Base-by-base conservation (phyloP, 2,797 vertebrate genomes). In the Siniperca obscura region DNA sequence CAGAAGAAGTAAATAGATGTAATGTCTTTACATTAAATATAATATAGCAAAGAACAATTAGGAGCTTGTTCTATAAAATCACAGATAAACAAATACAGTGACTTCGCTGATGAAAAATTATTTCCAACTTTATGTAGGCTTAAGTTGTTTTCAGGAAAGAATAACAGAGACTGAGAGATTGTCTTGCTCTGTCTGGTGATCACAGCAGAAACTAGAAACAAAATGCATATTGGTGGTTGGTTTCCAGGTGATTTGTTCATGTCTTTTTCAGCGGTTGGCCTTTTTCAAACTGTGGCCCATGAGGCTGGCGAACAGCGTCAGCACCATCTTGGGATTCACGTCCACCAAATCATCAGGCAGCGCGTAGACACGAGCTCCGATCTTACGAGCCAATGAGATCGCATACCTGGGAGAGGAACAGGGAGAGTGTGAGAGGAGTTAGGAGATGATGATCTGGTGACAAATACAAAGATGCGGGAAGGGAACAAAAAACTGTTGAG, bases 291-390 rank as follows among this genome's bases (percentile, higher is more conserved):
- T 94, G 83, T 96, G 96, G 80, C 96, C 98, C 98, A 99, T 99
- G 88, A 99, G 96, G 91, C 97, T 97, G 36, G 98, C 98, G 52
- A 99, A 99, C 85, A 99, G 92, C 0, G 98, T 99, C 97, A 99
- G 95, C 92, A 99, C 98, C 98, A 99, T 99, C 96, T 98, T 98
- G 81, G 98, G 97, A 76, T 99, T 99, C 88, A 99, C 97, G 88
- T 98, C 96, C 84, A 99, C 97, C 50, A 99, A 93, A 89, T 99
- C 98, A 5, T 99, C 98, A 1, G 98, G 97, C 84, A 98, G 95
- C 1, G 98, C 96, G 2, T 99, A 99, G 86, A 99, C 98, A 72
- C 97, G 96, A 78, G 97, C 98, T 70, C 98, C 98, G 0, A 99
- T 98, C 94, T 99, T 99, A 80, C 98, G 97, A 80, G 98, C 97